phyloP scores from a whole-genome alignment of 2,797 vertebrate genomes.

The Sus cebifrons region DNA sequence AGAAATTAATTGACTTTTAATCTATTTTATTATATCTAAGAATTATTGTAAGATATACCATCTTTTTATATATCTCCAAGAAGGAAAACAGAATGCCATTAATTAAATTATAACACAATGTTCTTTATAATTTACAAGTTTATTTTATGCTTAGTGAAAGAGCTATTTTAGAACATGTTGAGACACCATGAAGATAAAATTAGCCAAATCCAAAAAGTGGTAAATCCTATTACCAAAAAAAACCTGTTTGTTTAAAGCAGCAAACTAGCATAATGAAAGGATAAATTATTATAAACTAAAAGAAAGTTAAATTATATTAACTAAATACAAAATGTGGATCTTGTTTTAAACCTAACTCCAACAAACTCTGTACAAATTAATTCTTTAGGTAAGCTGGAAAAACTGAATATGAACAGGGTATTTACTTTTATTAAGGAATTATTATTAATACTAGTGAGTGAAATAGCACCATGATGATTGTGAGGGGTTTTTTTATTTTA shows the following conservation, averaged over 20 bases:
- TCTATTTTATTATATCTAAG: not conserved
- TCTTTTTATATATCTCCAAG: not conserved
- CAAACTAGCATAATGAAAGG: not conserved
- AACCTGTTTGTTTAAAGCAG: not conserved
- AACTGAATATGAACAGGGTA: not conserved
- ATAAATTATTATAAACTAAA: conserved; percentile 7
- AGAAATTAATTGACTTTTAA: not conserved
- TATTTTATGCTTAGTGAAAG: not conserved
- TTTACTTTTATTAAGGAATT: not conserved
- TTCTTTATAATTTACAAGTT: not conserved
- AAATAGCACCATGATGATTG: not conserved
- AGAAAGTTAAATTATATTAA: conserved; percentile 16
- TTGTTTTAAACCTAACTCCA: conserved; percentile 45
- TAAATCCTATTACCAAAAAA: conserved; percentile 21
- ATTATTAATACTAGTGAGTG: not conserved
- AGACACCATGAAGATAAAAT: not conserved
- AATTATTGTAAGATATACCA: not conserved
- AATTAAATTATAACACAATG: conserved; percentile 11
- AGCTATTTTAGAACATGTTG: not conserved
- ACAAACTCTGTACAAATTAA: conserved; percentile 24
- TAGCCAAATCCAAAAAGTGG: not conserved
- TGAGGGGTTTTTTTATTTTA: not conserved
- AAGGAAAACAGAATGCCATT: not conserved
- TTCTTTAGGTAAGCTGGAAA: conserved; percentile 39
- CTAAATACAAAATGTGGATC: not conserved